Conservation (phyloP, 2,888 invertebrate genomes). For the Minunthozetes semirufus region DNA sequence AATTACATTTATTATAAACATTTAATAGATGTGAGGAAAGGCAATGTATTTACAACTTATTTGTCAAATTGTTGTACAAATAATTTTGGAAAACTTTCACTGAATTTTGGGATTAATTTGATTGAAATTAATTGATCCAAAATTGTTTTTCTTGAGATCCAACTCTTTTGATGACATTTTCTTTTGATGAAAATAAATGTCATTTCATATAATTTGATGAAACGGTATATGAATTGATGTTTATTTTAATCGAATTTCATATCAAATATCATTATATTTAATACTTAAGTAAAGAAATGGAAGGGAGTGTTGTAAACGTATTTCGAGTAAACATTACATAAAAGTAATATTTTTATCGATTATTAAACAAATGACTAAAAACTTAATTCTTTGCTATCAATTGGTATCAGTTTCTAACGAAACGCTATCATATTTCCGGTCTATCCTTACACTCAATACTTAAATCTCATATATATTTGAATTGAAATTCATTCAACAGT, state of each 20-base stretch:
- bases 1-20: no score
- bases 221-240: background rate
- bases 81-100: background rate
- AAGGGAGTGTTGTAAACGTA: no score
- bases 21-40: no score
- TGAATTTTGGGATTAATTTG: background rate
- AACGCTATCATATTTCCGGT: constrained; percentile 24
- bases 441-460: constrained; percentile 1
- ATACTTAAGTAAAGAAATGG: no score
- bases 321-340: no score
- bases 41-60: no score
- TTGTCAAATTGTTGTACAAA: background rate
- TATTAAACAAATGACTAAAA: background rate
- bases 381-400: background rate
- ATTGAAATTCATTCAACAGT: background rate
- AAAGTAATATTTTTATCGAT: background rate
- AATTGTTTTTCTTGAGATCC: background rate
- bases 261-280: no score
- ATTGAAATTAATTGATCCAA: background rate
- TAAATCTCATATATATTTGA: background rate
- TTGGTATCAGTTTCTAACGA: constrained; percentile 5
- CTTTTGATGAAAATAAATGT: no score
- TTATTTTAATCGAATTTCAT: no score
- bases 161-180: no score
- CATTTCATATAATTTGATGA: constrained; percentile 14